Conservation (phyloP, 2,888 invertebrate species). For the Lysandra coridon region DNA sequence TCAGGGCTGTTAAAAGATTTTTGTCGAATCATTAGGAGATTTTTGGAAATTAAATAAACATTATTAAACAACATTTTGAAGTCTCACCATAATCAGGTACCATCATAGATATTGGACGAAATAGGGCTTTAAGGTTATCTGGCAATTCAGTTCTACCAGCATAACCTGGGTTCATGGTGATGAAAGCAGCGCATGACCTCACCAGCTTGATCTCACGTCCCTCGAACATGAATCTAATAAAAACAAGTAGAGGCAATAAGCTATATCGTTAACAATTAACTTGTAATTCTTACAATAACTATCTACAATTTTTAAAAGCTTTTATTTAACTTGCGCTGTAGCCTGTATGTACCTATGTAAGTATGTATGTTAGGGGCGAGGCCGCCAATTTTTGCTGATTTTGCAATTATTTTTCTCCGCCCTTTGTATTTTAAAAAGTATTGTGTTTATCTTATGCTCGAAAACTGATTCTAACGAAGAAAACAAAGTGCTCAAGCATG, state of each 20-base stretch:
- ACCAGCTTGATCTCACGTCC: conserved; percentile 92
- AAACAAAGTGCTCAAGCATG: too few relatives aligned
- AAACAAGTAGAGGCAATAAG: background rate
- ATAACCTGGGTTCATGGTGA: conserved; percentile 96
- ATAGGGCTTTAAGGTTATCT: conserved; percentile 92
- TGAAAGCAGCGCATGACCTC: conserved; percentile 90
- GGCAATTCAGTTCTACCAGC: conserved; percentile 94
- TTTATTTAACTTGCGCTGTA: too few relatives aligned
- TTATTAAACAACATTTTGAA: background rate
- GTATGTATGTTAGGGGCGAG: too few relatives aligned
- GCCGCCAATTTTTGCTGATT: too few relatives aligned
- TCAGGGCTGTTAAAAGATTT: conserved; percentile 78
- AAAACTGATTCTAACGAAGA: too few relatives aligned
- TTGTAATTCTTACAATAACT: background rate
- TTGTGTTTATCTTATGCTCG: too few relatives aligned
- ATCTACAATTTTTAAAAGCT: too few relatives aligned
- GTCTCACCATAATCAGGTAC: conserved; percentile 91
- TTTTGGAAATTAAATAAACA: background rate
- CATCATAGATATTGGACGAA: conserved; percentile 95
- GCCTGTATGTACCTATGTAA: too few relatives aligned
- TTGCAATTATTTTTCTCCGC: too few relatives aligned
- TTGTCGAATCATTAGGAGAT: background rate
- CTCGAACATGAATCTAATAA: conserved; percentile 91
- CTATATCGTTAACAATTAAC: background rate
- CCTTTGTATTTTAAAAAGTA: too few relatives aligned